Base-by-base conservation (phyloP, 2,113 vertebrate genomes). In the Cyrtonyx montezumae region DNA sequence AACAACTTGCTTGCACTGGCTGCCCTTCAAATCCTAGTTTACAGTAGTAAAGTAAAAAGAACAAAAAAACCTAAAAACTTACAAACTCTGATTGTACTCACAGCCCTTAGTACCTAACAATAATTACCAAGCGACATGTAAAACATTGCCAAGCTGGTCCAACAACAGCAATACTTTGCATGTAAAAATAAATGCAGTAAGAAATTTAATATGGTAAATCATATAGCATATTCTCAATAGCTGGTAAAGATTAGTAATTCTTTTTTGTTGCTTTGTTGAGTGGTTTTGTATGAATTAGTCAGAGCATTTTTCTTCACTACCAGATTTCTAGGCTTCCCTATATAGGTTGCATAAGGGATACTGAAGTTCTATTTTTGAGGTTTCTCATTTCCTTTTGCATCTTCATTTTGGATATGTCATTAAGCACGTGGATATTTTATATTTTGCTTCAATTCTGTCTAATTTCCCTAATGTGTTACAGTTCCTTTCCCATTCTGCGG, bases 181-280 rank as follows among this genome's bases (percentile, higher is more conserved):
- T 91, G 68, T 77, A 79, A 91, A 87, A 91, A 90, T 73, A 43
- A 34, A 90, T 26, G 8, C 11, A 82, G 55, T 93, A 56, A 94
- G 71, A 37, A 95, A 22, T 93, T 85, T 85, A 85, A 85, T 70
- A 34, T 74, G 22, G 46, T 67, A 85, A 94, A 66, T 79, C 84
- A 74, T 59, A 45, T 66, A 74, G 15, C 53, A 26, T 46, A 46
- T 62, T 49, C 30, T 91, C 59, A 85, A 77, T 51, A 89, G 68
- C 55, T 91, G 79, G 67, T 21, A 91, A 83, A 90, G 49, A 66
- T 58, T 40, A 87, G 20, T 26, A 37, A 73, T 73, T 48, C 6
- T 79, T 89, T 84, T 73, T 73, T 48, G 14, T 69, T 62, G 20
- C 8, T 84, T 84, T 49, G 8, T 65, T 84, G 46, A 42, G 43